Conservation (phyloP, 1,140 invertebrate species). For the Temnothorax curvispinosus region DNA sequence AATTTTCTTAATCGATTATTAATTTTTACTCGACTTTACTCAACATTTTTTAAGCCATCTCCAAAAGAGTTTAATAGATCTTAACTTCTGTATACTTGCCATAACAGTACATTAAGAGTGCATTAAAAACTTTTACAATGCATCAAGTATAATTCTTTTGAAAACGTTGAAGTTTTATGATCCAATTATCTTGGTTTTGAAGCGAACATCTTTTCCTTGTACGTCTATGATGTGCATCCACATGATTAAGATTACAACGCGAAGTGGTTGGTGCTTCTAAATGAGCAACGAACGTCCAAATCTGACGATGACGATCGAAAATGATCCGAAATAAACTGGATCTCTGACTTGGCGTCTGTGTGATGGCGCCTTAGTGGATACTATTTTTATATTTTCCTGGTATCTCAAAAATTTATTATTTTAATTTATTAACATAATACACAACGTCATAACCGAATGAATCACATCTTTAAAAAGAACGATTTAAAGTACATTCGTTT, state of each 20-base stretch:
- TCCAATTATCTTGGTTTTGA: background rate
- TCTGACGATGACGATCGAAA: slow-evolving; percentile 53
- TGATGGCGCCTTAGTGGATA: background rate
- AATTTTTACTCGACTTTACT: background rate
- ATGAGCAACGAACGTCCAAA: slow-evolving; percentile 37
- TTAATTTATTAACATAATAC: background rate
- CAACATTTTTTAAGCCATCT: background rate
- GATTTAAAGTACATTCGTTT: background rate
- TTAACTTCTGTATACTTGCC: background rate
- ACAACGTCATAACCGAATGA: background rate
- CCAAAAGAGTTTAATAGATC: background rate
- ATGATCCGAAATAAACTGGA: slow-evolving; percentile 49
- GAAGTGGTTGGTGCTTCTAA: slow-evolving; percentile 3
- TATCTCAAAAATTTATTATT: background rate
- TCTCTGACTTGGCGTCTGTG: background rate
- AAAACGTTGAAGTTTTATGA: slow-evolving; percentile 11
- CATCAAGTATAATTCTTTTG: background rate
- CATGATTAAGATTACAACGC: slow-evolving; percentile 14
- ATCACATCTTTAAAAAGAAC: background rate
- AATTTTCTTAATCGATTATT: no score
- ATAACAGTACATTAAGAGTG: background rate
- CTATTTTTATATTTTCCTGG: slow-evolving; percentile 38
- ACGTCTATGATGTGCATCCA: background rate
- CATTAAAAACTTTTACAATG: background rate
- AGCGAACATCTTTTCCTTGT: slow-evolving; percentile 33